Percentiles rank a stretch among this genome's conserved stretches.
Evolutionary conservation across 2,888 invertebrate species (phyloP).

Genomic region (Helicoverpa assulta): DNA sequence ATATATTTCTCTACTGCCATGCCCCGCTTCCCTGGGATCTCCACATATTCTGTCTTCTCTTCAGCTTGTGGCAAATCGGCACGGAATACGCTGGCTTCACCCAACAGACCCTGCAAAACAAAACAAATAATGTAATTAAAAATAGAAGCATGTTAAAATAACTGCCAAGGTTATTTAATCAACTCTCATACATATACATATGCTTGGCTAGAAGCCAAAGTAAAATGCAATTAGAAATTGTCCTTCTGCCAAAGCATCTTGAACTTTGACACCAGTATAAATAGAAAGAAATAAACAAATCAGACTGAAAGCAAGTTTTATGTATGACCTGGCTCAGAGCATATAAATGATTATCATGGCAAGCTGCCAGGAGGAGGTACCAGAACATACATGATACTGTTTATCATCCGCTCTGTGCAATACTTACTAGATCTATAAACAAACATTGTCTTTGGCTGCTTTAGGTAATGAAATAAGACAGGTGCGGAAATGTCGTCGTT

Average conservation of each 20-base stretch:
- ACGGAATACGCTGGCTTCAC: slow-evolving; percentile 92
- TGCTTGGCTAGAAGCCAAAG: slow-evolving; percentile 70
- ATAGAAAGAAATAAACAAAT: slow-evolving; percentile 68
- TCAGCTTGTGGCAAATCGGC: slow-evolving; percentile 92
- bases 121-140: slow-evolving; percentile 57
- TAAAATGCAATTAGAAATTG: slow-evolving; percentile 70
- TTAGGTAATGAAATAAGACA: neutral
- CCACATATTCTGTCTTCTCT: slow-evolving; percentile 91
- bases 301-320: slow-evolving; percentile 24
- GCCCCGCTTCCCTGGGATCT: slow-evolving; percentile 84
- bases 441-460: neutral
- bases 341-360: slow-evolving; percentile 54
- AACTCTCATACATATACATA: slow-evolving; percentile 35
- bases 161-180: slow-evolving; percentile 67
- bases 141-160: slow-evolving; percentile 60
- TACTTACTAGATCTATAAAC: neutral
- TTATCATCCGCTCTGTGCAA: neutral
- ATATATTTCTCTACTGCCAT: slow-evolving; percentile 91
- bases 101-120: slow-evolving; percentile 86
- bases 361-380: slow-evolving; percentile 58
- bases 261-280: slow-evolving; percentile 67
- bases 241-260: slow-evolving; percentile 70
- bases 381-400: slow-evolving; percentile 5
- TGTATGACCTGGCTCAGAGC: slow-evolving; percentile 23
- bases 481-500: neutral